A percentile compares a stretch with the other conserved stretches of the same genome.
Evolutionary conservation across 2,888 invertebrate genomes (phyloP).

Genomic region (Ptilodon capucinus): DNA sequence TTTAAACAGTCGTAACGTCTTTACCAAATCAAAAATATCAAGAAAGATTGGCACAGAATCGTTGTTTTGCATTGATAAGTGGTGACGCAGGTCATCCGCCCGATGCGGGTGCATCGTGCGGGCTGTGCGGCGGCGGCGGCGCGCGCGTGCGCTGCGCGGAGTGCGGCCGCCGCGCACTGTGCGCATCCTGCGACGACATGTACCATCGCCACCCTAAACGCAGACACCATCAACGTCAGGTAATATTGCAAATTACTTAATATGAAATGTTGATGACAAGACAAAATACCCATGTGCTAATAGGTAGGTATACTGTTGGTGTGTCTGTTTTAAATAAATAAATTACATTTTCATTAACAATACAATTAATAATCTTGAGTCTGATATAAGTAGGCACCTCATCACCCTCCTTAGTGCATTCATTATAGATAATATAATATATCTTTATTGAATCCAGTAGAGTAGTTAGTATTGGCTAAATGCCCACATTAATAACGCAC

Average conservation of each 20-base stretch:
- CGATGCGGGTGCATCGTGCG: slow-evolving; percentile 85
- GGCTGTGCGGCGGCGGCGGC: slow-evolving; percentile 91
- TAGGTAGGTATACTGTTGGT: too few relatives aligned
- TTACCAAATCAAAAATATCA: too few relatives aligned
- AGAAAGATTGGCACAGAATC: too few relatives aligned
- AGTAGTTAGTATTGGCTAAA: neutral
- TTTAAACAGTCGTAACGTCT: too few relatives aligned
- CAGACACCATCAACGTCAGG: slow-evolving; percentile 90
- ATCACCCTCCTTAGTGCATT: neutral
- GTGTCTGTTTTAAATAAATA: too few relatives aligned
- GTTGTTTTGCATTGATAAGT: neutral
- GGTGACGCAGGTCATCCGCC: slow-evolving; percentile 73
- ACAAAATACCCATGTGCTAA: too few relatives aligned
- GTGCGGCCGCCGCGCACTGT: slow-evolving; percentile 92
- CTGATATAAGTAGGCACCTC: neutral
- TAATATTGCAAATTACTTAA: too few relatives aligned
- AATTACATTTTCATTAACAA: too few relatives aligned
- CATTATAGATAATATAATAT: neutral
- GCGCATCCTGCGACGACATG: slow-evolving; percentile 96
- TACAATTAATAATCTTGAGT: neutral
- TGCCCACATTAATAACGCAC: slow-evolving; percentile 1
- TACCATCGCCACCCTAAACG: slow-evolving; percentile 96
- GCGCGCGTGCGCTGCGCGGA: slow-evolving; percentile 92
- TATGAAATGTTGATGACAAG: too few relatives aligned
- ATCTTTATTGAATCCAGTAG: neutral